phyloP scores from a whole-genome alignment of 2,113 vertebrate genomes.

The Podarcis cretensis region DNA sequence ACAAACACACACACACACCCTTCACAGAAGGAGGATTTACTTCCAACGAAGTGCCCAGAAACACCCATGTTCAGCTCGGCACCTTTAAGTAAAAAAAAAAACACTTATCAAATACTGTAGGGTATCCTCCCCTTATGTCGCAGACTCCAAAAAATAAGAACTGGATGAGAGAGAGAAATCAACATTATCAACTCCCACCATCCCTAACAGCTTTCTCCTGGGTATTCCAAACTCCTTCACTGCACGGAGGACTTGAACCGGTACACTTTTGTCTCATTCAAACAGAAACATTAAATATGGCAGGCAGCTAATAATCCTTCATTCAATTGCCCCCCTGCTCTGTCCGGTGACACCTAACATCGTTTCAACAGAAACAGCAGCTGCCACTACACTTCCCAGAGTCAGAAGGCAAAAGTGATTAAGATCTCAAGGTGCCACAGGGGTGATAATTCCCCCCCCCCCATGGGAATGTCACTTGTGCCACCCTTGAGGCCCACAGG shows the following conservation, averaged over 20 bases:
- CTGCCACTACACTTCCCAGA: background rate
- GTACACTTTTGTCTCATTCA: background rate
- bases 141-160: background rate
- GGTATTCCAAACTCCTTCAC: background rate
- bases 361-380: background rate
- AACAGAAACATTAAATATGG: background rate
- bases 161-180: background rate
- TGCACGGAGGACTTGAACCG: background rate
- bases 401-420: background rate
- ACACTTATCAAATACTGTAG: background rate
- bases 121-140: background rate
- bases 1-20: background rate
- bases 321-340: background rate
- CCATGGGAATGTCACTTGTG: background rate
- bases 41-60: background rate
- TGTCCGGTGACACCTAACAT: background rate
- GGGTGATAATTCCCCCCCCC: too few species aligned
- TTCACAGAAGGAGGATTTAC: background rate
- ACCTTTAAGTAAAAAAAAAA: constrained; percentile 18
- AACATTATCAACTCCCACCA: background rate
- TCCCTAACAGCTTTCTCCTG: background rate
- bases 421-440: background rate
- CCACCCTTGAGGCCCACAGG: background rate
- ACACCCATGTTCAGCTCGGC: background rate
- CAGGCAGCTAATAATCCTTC: background rate